Evolutionary conservation across 2,113 vertebrate species (phyloP).

Genomic region (Sebastes fasciatus): DNA sequence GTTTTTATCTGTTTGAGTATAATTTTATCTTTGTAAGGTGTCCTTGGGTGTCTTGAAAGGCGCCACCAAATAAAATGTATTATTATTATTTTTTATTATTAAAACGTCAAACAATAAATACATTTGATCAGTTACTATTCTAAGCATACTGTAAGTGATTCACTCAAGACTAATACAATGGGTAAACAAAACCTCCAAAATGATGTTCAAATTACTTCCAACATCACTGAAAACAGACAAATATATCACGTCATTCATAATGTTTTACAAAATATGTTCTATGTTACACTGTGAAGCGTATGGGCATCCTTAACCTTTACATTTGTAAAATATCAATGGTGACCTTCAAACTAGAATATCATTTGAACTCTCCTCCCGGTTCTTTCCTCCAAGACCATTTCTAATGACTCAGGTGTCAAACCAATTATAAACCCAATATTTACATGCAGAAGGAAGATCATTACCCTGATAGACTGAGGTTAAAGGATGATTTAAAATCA

Average conservation of each 20-base stretch:
- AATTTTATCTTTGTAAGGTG: too few species aligned
- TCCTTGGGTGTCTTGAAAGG: too few species aligned
- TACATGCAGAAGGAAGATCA: background rate
- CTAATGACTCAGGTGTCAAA: constrained; percentile 9
- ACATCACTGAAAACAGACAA: background rate
- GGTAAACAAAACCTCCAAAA: background rate
- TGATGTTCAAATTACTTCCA: background rate
- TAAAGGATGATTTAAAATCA: background rate
- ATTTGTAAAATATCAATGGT: background rate
- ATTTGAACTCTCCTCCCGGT: background rate
- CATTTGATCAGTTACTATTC: too few species aligned
- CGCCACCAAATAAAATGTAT: too few species aligned
- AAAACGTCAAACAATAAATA: too few species aligned
- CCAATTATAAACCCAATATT: background rate
- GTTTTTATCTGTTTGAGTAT: too few species aligned
- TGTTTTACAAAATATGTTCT: background rate
- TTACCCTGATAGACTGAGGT: background rate
- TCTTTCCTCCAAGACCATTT: background rate
- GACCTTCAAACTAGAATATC: constrained; percentile 11
- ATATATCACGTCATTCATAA: background rate
- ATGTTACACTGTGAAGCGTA: background rate
- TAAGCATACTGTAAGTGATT: too few species aligned
- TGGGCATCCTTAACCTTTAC: background rate
- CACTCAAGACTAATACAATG: too few species aligned
- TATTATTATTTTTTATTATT: too few species aligned